Evolutionary conservation across 1,140 invertebrate genomes (phyloP).

Genomic region (Hesperophylax magnus): DNA sequence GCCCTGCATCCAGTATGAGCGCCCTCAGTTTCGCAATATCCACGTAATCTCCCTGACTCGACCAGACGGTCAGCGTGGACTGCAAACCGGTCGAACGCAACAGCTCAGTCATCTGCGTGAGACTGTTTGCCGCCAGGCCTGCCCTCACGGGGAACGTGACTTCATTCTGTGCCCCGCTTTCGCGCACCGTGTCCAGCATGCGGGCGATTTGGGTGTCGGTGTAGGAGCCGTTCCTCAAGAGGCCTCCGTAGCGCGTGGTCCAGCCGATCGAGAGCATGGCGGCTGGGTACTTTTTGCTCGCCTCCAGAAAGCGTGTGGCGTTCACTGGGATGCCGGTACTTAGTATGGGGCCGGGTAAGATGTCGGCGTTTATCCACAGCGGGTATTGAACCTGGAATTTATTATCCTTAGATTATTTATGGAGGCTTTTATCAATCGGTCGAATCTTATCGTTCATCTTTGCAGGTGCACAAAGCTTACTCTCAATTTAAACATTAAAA

Average conservation of each 20-base stretch:
- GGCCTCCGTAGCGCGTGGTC: slow-evolving; percentile 79
- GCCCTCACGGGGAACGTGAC: slow-evolving; percentile 90
- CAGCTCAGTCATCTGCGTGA: slow-evolving; percentile 69
- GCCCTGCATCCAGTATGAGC: slow-evolving; percentile 74
- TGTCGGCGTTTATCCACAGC: slow-evolving; percentile 92
- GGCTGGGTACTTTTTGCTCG: slow-evolving; percentile 73
- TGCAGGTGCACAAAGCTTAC: too few relatives aligned
- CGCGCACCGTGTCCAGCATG: slow-evolving; percentile 79
- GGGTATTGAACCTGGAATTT: slow-evolving; percentile 77
- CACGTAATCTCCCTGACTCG: slow-evolving; percentile 74
- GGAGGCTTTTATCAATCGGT: too few relatives aligned
- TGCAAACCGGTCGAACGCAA: slow-evolving; percentile 65
- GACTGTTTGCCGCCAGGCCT: slow-evolving; percentile 78
- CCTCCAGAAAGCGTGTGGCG: slow-evolving; percentile 74
- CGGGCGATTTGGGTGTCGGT: slow-evolving; percentile 76
- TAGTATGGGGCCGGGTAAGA: slow-evolving; percentile 84
- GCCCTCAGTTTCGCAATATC: slow-evolving; percentile 73
- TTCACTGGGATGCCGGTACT: slow-evolving; percentile 75
- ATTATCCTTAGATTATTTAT: too few relatives aligned
- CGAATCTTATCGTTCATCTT: too few relatives aligned
- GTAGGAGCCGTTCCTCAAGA: slow-evolving; percentile 75
- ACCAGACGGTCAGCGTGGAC: slow-evolving; percentile 83
- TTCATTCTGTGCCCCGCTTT: slow-evolving; percentile 72
- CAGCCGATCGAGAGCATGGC: slow-evolving; percentile 88
- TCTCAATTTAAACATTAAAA: too few relatives aligned